Evolutionary conservation across 2,797 vertebrate species (phyloP), one percentile per base, ranked within the genome.

Genomic region (Eospalax fontanierii): DNA sequence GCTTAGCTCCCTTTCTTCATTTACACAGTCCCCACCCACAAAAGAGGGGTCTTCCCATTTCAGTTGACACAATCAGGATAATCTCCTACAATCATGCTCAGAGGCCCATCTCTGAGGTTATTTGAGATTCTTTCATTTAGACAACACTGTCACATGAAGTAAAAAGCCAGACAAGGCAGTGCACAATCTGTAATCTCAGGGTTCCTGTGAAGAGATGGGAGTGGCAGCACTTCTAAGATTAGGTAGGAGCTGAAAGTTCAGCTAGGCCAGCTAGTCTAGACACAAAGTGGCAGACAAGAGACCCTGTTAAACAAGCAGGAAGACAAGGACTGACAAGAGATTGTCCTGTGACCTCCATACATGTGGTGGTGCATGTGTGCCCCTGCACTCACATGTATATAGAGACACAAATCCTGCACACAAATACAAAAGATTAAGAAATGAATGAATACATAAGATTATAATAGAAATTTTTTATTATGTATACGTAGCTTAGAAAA

Each of bases 381-480:
- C 14, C 14, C 33, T 71, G 46, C n/a, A 70, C 19, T 8, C 21
- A 84, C 82, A 70, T 33, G 18, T 35, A 59, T 2, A 30, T 35
- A 83, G 19, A 68, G 9, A 46, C 33, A 50, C 5, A 83, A 6
- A 66, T 66, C 38, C 24, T n/a, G 19, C 35, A 28, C 26, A 87
- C 28, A 61, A 43, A 22, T 0, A 43, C 11, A 43, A 54, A 5
- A 15, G 24, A 54, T 12, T 33, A 33, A 73, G 28, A 63, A 46
- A 50, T 19, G 26, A 89, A 89, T 11, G n/a, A 6, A 66, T 28
- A 63, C 65, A 35, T 65, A 50, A 88, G 22, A 18, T 28, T 54
- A 70, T 84, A 78, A 80, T 75, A 43, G 54, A 63, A 73, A 43
- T 54, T 89, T 94, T 71, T 6, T 46, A 9, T 66, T 87, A 76